These are phyloP conservation scores for Mythimna impura DNA, from an alignment of 2,888 invertebrate species.

Conservation along the genomic window DNA sequence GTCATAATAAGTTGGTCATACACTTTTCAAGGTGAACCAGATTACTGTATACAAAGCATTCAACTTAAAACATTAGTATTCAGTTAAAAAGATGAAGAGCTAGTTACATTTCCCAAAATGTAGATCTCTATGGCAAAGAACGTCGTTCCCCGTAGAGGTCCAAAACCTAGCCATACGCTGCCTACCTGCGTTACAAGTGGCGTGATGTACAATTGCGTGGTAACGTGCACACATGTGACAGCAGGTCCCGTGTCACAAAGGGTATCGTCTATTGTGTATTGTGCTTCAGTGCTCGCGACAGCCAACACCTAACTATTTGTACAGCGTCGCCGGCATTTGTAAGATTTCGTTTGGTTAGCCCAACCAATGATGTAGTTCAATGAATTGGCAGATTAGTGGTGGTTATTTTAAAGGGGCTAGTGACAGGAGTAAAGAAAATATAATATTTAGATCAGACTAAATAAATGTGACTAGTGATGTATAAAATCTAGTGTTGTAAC, in stretches of 20 bases:
- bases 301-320: constrained; percentile 52
- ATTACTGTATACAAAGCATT: too few species aligned
- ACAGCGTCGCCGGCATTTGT: constrained; percentile 13
- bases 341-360: constrained; percentile 6
- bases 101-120: too few species aligned
- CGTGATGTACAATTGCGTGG: constrained; percentile 57
- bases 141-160: too few species aligned
- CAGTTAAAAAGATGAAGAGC: too few species aligned
- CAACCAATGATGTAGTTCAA: not conserved
- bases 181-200: constrained; percentile 18
- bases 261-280: constrained; percentile 62
- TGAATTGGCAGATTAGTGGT: not conserved
- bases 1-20: too few species aligned
- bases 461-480: too few species aligned
- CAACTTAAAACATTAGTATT: too few species aligned
- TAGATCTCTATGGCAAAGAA: too few species aligned
- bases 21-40: too few species aligned
- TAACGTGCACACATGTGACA: constrained; percentile 38
- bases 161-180: not conserved
- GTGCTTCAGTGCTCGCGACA: constrained; percentile 37
- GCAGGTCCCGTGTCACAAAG: constrained; percentile 28
- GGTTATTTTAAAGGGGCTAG: not conserved
- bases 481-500: too few species aligned
- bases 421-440: not conserved
- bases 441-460: too few species aligned